Conservation (phyloP, 2,113 vertebrate genomes). For the Corythaeola cristata region DNA sequence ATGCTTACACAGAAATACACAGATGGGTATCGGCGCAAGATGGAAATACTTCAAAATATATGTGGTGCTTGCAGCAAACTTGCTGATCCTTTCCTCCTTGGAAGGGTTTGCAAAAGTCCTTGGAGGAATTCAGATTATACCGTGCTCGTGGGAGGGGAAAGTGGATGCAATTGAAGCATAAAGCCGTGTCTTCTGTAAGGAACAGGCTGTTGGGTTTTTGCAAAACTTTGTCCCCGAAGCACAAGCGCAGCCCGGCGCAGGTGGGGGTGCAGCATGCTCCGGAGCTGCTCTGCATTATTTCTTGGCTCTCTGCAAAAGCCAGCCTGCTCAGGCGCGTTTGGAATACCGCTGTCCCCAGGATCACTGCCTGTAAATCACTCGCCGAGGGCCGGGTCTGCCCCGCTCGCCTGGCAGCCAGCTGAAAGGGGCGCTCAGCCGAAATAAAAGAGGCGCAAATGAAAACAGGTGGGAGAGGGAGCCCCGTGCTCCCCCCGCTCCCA, state of each 20-base stretch:
- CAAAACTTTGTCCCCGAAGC: not conserved
- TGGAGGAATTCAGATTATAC: not conserved
- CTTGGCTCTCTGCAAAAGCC: not conserved
- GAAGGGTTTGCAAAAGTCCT: not conserved
- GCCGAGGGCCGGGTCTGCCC: not conserved
- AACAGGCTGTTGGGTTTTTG: not conserved
- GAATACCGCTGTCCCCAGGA: not conserved
- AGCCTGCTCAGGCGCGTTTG: not conserved
- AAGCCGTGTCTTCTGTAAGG: not conserved
- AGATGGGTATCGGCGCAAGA: conserved; percentile 11
- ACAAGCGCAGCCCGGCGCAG: not conserved
- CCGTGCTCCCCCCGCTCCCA: not conserved
- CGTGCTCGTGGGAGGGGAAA: not conserved
- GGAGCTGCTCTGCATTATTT: not conserved
- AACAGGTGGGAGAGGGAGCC: not conserved
- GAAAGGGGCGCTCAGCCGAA: not conserved
- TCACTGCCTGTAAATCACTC: not conserved
- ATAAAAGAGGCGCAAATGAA: not conserved
- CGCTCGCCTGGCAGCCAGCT: not conserved
- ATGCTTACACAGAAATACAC: conserved; percentile 60
- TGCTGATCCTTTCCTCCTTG: not conserved
- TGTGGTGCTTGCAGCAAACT: conserved; percentile 8
- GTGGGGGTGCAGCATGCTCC: not conserved
- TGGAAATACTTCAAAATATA: conserved; percentile 57
- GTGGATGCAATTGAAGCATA: not conserved